phyloP scores from a whole-genome alignment of 1,140 invertebrate genomes.

The Platorchestia sp. region DNA sequence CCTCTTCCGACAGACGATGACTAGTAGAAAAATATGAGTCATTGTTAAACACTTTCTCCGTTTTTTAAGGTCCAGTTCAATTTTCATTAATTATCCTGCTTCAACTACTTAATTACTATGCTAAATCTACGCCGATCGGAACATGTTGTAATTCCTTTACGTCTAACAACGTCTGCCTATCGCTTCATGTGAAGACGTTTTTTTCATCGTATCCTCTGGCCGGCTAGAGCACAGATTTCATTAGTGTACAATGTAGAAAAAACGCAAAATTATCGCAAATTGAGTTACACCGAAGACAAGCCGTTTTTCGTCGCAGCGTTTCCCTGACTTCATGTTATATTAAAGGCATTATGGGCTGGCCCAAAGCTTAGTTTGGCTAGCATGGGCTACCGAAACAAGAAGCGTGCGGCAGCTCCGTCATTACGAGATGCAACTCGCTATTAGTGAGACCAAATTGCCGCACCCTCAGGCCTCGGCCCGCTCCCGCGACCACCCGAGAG shows the following conservation, averaged over 20 bases:
- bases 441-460: not conserved
- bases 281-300: not conserved
- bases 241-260: not conserved
- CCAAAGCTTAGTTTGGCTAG: not conserved
- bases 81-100: not conserved
- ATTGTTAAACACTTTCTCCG: not conserved
- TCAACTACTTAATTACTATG: not conserved
- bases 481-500: not conserved
- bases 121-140: not conserved
- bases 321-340: not conserved
- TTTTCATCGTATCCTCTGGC: not conserved
- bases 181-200: not conserved
- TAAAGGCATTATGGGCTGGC: not conserved
- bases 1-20: too few species aligned
- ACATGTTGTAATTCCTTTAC: not conserved
- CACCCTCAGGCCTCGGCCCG: not conserved
- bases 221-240: not conserved
- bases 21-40: not conserved
- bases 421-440: not conserved
- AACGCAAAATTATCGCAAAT: not conserved
- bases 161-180: not conserved
- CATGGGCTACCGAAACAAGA: slow-evolving; percentile 16
- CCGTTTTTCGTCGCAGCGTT: not conserved
- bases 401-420: not conserved
- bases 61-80: not conserved